Evolutionary conservation across 1,140 invertebrate species (phyloP), one percentile per base, ranked within the genome.

Genomic region (Lycorma delicatula): DNA sequence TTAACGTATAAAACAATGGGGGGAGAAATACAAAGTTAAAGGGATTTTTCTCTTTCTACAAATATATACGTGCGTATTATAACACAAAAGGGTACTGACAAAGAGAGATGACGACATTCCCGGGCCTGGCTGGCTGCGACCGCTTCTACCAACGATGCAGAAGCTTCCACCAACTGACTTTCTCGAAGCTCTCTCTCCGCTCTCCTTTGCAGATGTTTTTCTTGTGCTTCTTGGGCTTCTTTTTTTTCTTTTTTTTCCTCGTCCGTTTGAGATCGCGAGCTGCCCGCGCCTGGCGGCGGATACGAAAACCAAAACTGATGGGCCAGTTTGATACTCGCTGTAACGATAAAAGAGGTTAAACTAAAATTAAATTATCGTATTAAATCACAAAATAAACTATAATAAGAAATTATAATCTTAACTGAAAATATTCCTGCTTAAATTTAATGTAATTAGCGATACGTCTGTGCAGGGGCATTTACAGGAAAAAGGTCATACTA

Each of bases 251-350:
- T 67, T 59, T 67, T 67, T 60, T 67, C 66, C 52, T 67, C 66
- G 60, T 67, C 66, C 27, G 62, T 63, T 52, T 66, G 65, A 34
- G 59, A 59, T 16, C 66, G 56, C 38, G 63, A 62, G 26, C 60
- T 59, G 38, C 66, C 63, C n/a, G 63, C 60, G 41, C 66, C 64
- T 51, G 65, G 61, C 49, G 61, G 62, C 59, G 65, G 65, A 59
- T 64, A 66, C 23, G 64, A 66, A 54, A 66, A 66, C 66, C 66
- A 67, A 54, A 67, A 67, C 60, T 67, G 66, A 52, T 67, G 66
- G 50, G 66, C 66, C 66, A 66, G 65, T 54, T 65, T 67, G 63
- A 57, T 27, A 13, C 54, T 6, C 41, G 16, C 41, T 44, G 41
- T 1, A 44, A 44, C 31, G 9, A n/a, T n/a, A n/a, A n/a, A n/a